Evolutionary conservation across 2,888 invertebrate species (phyloP).

Genomic region (Octonoba sinensis): DNA sequence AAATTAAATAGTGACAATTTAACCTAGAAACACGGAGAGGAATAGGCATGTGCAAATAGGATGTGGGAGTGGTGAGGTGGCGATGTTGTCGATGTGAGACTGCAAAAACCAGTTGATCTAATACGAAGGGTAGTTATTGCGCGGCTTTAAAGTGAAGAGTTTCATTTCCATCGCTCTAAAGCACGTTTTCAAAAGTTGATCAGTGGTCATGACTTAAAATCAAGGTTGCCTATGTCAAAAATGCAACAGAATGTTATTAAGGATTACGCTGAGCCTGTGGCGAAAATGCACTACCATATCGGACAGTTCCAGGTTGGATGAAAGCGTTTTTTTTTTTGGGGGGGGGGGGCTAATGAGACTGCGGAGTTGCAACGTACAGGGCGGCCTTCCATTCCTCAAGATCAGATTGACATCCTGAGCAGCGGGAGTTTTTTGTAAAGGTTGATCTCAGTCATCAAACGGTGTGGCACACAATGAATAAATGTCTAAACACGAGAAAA

Average conservation of each 20-base stretch:
- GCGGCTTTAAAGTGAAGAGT: neutral
- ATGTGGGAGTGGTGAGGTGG: slow-evolving; percentile 3
- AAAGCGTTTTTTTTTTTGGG: neutral
- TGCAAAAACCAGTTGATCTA: slow-evolving; percentile 8
- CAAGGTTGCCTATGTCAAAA: slow-evolving; percentile 11
- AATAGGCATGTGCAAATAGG: neutral
- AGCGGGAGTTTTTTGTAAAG: neutral
- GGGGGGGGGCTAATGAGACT: slow-evolving; percentile 13
- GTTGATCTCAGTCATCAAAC: neutral
- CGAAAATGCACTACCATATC: neutral
- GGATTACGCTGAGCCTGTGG: neutral
- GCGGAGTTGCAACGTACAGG: slow-evolving; percentile 3
- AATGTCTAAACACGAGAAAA: neutral
- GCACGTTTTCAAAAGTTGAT: slow-evolving; percentile 3
- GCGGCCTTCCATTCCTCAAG: neutral
- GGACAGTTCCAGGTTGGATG: neutral
- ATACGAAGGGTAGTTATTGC: neutral
- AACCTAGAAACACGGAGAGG: neutral
- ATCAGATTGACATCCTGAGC: slow-evolving; percentile 21
- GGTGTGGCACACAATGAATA: neutral
- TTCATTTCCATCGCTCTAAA: slow-evolving; percentile 9
- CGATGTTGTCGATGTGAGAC: slow-evolving; percentile 8
- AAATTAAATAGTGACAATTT: too few species aligned
- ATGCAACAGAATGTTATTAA: neutral
- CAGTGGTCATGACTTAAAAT: slow-evolving; percentile 13